These are phyloP conservation scores for Heterohyrax brucei DNA, from an alignment of 2,797 vertebrate species.

Conservation along the genomic window DNA sequence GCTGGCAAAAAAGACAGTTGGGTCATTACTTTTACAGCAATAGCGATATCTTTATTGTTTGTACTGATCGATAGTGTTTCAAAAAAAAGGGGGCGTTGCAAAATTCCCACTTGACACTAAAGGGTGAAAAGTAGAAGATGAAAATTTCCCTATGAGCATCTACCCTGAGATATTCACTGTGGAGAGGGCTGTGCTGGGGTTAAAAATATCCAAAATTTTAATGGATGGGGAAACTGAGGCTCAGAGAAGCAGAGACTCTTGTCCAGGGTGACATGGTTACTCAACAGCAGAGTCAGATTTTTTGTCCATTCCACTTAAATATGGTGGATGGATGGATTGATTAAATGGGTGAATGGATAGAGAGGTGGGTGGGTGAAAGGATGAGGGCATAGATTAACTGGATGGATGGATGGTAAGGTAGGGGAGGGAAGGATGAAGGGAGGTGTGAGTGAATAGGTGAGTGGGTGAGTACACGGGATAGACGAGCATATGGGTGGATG, in stretches of 20 bases:
- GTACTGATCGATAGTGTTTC: neutral
- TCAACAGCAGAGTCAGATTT: neutral
- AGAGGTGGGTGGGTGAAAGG: no score
- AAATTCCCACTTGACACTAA: constrained; percentile 13
- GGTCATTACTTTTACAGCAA: neutral
- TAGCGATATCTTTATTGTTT: neutral
- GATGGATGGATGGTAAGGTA: no score
- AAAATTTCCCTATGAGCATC: neutral
- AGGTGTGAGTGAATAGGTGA: no score
- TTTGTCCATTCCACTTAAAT: neutral
- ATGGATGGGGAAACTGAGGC: neutral
- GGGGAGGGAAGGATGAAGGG: no score
- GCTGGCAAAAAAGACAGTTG: neutral
- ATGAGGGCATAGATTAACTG: no score
- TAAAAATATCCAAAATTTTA: neutral
- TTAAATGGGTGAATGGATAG: no score
- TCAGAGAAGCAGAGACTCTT: constrained; percentile 40
- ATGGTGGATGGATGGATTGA: neutral
- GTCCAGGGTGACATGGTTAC: neutral
- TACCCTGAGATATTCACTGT: neutral
- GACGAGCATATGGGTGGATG: no score
- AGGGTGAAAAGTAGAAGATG: constrained; percentile 8
- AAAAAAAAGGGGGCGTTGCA: neutral
- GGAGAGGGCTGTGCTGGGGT: neutral
- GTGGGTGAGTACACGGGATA: no score